Evolutionary conservation across 2,888 invertebrate species (phyloP), one percentile per base, ranked within the genome.

Genomic region (Eupithecia abbreviata): DNA sequence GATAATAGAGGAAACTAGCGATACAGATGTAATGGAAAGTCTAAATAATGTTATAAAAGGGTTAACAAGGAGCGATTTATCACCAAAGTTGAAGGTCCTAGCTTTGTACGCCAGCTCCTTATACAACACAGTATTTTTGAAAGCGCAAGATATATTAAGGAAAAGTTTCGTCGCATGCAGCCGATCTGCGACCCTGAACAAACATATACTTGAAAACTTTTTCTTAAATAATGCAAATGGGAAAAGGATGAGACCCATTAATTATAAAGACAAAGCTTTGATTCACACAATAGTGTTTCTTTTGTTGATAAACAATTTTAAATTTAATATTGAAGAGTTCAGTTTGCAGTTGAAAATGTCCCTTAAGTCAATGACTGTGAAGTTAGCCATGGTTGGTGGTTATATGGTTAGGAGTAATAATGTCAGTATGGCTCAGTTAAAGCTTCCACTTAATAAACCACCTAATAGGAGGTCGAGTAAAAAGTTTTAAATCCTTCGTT

Each of bases 231-330:
- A 82, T 4, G 76, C 82, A 0, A 90, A 90, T 4, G 87, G 88
- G 0, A 90, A 84, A 79, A 77, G 90, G 0, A 84, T 83, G 0
- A 77, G 95, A 12, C 89, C 94, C 0, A 82, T 84, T 0, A 90
- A 89, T 0, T 91, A 86, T 15, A 92, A 90, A 80, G 95, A 95
- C 68, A 95, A 93, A 75, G 83, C 91, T 0, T 78, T 94, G 7
- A 94, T 94, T 69, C 89, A 93, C 51, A 90, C 90, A 0, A 84
- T 94, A 73, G 93, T 95, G 0, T 89, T 93, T 41, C 79, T 92
- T 41, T 81, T 94, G 30, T 75, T 94, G 1, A 83, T 95, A 30
- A 93, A 91, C 81, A 89, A 91, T 76, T 90, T 86, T 58, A 93
- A 91, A 78, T 86, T 92, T 82, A 88, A 90, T 0, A 77, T 93